phyloP scores from a whole-genome alignment of 2,113 vertebrate species.

The Neogale vison region DNA sequence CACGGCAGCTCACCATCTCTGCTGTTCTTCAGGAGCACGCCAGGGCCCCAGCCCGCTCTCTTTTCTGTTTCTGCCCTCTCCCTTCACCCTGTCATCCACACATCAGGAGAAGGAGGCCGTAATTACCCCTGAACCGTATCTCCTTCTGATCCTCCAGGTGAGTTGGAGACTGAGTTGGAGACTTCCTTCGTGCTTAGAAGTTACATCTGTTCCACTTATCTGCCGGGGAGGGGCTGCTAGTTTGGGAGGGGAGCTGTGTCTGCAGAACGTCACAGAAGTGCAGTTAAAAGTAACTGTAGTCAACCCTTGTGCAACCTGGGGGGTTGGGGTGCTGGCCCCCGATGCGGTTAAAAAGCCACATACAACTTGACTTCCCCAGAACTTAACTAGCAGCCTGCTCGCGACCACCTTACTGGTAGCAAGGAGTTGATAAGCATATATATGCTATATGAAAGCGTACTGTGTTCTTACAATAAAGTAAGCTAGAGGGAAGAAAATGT shows the following conservation, averaged over 20 bases:
- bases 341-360: background rate
- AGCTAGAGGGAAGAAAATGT: background rate
- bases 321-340: background rate
- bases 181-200: background rate
- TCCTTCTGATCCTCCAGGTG: background rate
- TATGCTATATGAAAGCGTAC: accelerated
- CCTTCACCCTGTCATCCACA: background rate
- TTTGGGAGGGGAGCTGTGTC: background rate
- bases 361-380: background rate
- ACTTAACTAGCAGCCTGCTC: background rate
- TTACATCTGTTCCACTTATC: background rate
- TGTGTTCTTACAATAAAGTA: background rate
- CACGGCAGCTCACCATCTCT: background rate
- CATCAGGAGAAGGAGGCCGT: background rate
- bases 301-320: background rate
- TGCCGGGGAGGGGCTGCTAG: background rate
- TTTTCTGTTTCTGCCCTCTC: background rate
- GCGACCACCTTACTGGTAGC: background rate
- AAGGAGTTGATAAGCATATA: background rate
- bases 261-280: background rate
- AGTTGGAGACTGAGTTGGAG: background rate
- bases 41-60: accelerated
- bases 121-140: background rate
- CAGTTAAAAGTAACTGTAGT: background rate
- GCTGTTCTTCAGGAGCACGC: background rate